Base-by-base conservation (phyloP, 2,113 vertebrate genomes). In the Labeo rohita region DNA sequence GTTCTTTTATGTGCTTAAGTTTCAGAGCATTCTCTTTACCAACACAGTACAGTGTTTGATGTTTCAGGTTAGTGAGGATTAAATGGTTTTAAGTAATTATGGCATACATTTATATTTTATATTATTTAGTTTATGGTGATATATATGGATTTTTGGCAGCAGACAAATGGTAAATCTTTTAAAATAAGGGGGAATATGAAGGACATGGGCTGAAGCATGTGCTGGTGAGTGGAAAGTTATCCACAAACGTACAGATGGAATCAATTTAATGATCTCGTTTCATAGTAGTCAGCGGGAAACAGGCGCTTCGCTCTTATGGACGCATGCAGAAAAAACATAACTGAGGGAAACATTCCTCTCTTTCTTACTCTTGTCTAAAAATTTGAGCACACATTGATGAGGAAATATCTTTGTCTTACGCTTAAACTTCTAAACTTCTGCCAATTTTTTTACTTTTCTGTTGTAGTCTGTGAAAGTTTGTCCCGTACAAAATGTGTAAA, bases 191-290 rank as follows among this genome's bases (percentile, higher is more conserved):
- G 63, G 56, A 59, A 61, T 4, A 8, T 66, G 9, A 23, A 45
- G 39, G n/a, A 59, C 11, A 47, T 63, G 36, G 52, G 66, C 21
- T 56, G 12, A 86, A 59, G 13, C n/a, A 65, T 80, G 86, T 88
- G 86, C 83, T 86, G 39, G 85, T 80, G 87, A 88, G 89, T 93
- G 93, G 91, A 93, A 93, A 92, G 90, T 92, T 90, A 66, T 84
- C 83, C 89, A 87, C 88, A 87, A 92, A 93, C 90, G 90, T 91
- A 91, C 93, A 93, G 89, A 93, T 92, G 92, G 92, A 92, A 88
- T 92, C 89, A 92, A 94, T 94, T 94, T 93, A 90, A 91, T 91
- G 90, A 93, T 92, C 91, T 61, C 86, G 86, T 94, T 95, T 92
- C 92, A 90, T 92, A 91, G 90, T 84, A 93, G 93, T 94, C 92